Evolutionary conservation across 2,888 invertebrate genomes (phyloP), one percentile per base, ranked within the genome.

Genomic region (Ectropis crepuscularia): DNA sequence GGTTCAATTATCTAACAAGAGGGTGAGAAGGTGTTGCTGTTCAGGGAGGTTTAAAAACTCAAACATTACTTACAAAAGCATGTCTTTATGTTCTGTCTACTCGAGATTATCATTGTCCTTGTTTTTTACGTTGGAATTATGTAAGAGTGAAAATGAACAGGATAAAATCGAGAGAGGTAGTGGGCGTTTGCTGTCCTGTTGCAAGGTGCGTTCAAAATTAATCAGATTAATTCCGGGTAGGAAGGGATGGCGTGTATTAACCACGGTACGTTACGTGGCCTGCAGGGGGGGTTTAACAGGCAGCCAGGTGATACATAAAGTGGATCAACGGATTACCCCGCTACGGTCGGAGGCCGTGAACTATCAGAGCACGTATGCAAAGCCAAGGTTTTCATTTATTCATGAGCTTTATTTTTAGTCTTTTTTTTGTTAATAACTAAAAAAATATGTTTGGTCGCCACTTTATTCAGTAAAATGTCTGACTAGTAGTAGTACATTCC

Each of bases 1-100:
- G 81, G 80, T 75, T 78, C 81, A 81, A 83, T 86, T 88, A 82
- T 74, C 74, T 11, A 55, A 59, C 78, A 79, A 75, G 75, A 69
- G 63, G 70, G 70, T 73, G 74, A 67, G 67, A 80, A 85, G 85
- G 86, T 86, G 85, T 83, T 78, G 74, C 45, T 38, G 47, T 82
- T 80, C 78, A 83, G 73, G 83, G 82, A 80, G 79, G 77, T 81
- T 85, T 53, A 54, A 49, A 49, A 59, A 54, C 37, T 63, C 85
- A 85, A 88, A 87, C 74, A 85, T 77, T 83, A 85, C 84, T 83
- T 84, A 81, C 85, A 87, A 89, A 88, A 88, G 87, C 88, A 74
- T 77, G 74, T 74, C 75, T 72, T 79, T 78, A 81, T 83, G 79
- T 80, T 49, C 57, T 54, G 45, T 47, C 39, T 36, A 28, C 2